Evolutionary conservation across 2,888 invertebrate species (phyloP), one percentile per base, ranked within the genome.

Genomic region (Eudasyphora cyanicolor): DNA sequence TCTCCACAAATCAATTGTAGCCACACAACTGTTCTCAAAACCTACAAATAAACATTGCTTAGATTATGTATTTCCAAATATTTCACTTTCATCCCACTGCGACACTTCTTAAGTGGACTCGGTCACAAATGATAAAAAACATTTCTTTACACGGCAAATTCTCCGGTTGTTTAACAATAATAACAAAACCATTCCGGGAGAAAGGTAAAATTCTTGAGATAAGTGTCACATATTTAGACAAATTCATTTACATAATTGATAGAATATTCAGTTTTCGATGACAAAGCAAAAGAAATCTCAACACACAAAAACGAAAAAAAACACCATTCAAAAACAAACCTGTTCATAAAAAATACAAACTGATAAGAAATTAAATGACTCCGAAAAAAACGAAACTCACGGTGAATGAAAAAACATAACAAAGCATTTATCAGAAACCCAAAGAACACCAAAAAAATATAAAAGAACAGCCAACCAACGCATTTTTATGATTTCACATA

Each of bases 201-300:
- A 69, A 60, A 73, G 69, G n/a, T 60, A 73, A 77, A 60, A 21
- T 57, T 19, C 21, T 19, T 38, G 19, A 64, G 67, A 38, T 38
- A 42, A 42, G 24, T 32, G 64, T 64, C 24, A 32, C 64, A 64
- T 60, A 17, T 76, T 67, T 14, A 67, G 12, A 70, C 10, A 70
- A 75, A 32, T 12, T 24, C 64, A 79, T 75, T 78, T 60, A 76
- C 77, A 78, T 71, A 42, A 82, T 67, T 54, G 60, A 82, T 21
- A 64, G 17, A 27, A 79, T 70, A 57, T 71, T 77, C 45, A n/a
- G n/a, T n/a, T 32, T 21, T 21, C 70, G 27, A 35, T n/a, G n/a
- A n/a, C 7, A 45, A 2, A 6, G 45, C 45, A 2, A 45, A 45
- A n/a, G n/a, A 45, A 38, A 27, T 51, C 32, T 24, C 17, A 38